Percentiles rank a stretch among this genome's conserved stretches.
These are phyloP conservation scores for Lordiphosa collinella DNA, from an alignment of 1,140 invertebrate species.

Conservation along the genomic window DNA sequence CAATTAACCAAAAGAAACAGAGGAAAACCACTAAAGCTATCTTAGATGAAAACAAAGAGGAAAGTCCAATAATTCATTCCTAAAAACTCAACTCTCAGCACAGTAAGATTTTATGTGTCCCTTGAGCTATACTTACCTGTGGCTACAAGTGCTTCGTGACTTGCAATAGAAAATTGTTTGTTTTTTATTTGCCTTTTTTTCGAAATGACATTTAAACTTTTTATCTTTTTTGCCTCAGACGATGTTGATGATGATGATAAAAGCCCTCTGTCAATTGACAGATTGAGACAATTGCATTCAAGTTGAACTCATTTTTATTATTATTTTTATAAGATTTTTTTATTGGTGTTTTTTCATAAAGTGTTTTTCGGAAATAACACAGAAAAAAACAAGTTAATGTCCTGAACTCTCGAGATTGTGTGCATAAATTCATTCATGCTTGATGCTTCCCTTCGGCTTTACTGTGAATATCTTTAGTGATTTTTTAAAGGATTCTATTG, in stretches of 20 bases:
- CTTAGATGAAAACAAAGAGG: conserved; percentile 21
- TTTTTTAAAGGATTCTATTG: too few relatives aligned
- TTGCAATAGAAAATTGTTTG: conserved; percentile 46
- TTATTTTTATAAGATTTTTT: conserved; percentile 1
- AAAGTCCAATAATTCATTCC: conserved; percentile 31
- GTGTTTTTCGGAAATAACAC: neutral
- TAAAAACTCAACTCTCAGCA: conserved; percentile 19
- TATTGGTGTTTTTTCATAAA: conserved; percentile 18
- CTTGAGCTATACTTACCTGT: conserved; percentile 44
- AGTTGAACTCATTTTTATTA: conserved; percentile 28
- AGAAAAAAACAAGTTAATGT: too few relatives aligned
- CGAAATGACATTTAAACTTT: conserved; percentile 35
- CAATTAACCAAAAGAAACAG: neutral
- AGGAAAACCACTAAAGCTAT: conserved; percentile 5
- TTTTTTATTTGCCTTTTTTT: conserved; percentile 7
- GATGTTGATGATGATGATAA: conserved; percentile 5
- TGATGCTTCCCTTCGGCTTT: too few relatives aligned
- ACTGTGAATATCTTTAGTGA: too few relatives aligned
- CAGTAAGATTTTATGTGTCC: conserved; percentile 40
- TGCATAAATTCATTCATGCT: too few relatives aligned
- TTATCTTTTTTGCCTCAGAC: neutral
- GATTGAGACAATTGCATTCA: conserved; percentile 57
- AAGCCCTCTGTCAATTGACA: conserved; percentile 42
- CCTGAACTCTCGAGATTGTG: too few relatives aligned
- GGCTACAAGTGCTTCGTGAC: conserved; percentile 13